Evolutionary conservation across 2,888 invertebrate species (phyloP).

Genomic region (Tachina lurida): DNA sequence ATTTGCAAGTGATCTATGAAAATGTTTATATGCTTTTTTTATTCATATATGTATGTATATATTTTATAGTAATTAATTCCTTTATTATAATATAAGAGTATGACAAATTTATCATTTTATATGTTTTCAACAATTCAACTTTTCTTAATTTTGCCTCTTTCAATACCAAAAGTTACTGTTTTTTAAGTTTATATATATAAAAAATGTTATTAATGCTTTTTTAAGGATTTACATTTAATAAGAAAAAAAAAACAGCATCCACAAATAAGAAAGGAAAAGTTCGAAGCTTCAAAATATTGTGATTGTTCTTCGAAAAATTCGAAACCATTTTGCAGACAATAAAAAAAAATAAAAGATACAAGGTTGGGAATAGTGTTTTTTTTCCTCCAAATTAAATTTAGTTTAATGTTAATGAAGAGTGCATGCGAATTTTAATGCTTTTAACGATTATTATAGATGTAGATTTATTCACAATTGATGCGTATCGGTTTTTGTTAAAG

Average conservation of each 20-base stretch:
- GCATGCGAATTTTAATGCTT: slow-evolving; percentile 18
- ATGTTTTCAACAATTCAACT: too few species aligned
- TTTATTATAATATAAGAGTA: slow-evolving; percentile 33
- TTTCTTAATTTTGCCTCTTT: slow-evolving; percentile 11
- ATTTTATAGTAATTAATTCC: slow-evolving; percentile 17
- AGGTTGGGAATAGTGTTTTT: neutral
- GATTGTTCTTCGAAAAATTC: neutral
- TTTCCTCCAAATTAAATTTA: slow-evolving; percentile 1
- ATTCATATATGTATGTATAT: slow-evolving; percentile 19
- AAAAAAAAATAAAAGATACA: neutral
- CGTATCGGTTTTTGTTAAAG: slow-evolving; percentile 9
- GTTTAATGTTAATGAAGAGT: slow-evolving; percentile 5
- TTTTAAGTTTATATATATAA: slow-evolving; percentile 15
- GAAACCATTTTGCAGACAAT: slow-evolving; percentile 33
- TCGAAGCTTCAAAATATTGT: neutral
- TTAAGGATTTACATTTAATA: slow-evolving; percentile 11
- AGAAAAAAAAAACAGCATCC: slow-evolving; percentile 26
- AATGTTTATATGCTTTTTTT: slow-evolving; percentile 54
- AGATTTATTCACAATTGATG: slow-evolving; percentile 45
- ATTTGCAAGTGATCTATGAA: slow-evolving; percentile 57
- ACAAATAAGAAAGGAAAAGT: neutral
- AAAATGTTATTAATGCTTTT: slow-evolving; percentile 6
- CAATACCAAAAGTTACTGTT: slow-evolving; percentile 40
- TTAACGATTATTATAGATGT: slow-evolving; percentile 6
- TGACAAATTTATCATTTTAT: slow-evolving; percentile 26